A percentile compares a stretch with the other conserved stretches of the same genome.
These are phyloP conservation scores for Leucozona laternaria DNA, from an alignment of 2,888 invertebrate genomes.

Conservation along the genomic window DNA sequence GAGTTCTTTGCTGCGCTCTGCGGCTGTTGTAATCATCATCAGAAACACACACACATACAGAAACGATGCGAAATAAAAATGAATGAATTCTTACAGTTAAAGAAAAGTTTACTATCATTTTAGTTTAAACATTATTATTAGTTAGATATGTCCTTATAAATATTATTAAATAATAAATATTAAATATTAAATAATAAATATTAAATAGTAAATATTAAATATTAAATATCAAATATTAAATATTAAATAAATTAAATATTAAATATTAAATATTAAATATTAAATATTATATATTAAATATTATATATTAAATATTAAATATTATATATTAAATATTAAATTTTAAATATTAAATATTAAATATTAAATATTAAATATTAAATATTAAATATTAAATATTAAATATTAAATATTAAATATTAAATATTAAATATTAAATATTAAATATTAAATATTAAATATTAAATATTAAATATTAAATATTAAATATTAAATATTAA, in stretches of 20 bases:
- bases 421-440: constrained; percentile 5
- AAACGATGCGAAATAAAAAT: not conserved
- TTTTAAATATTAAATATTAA: not conserved
- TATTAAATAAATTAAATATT: constrained; percentile 11
- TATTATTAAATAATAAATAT: constrained; percentile 5
- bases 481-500: constrained; percentile 8
- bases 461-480: constrained; percentile 5
- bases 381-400: constrained; percentile 5
- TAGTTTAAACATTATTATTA: too few species aligned
- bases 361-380: constrained; percentile 5
- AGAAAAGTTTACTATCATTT: not conserved
- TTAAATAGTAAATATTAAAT: constrained; percentile 11
- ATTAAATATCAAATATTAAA: constrained; percentile 7
- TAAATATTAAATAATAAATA: constrained; percentile 5
- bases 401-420: constrained; percentile 7
- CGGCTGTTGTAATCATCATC: constrained; percentile 30
- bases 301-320: constrained; percentile 1
- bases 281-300: constrained; percentile 5
- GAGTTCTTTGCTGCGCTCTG: not conserved
- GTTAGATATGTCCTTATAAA: too few species aligned
- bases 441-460: constrained; percentile 5
- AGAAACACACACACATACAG: not conserved
- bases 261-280: constrained; percentile 14
- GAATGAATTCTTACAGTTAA: not conserved
- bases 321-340: not conserved